These are phyloP conservation scores for Coecobrya sp. DNA, from an alignment of 2,888 invertebrate genomes.

Conservation along the genomic window DNA sequence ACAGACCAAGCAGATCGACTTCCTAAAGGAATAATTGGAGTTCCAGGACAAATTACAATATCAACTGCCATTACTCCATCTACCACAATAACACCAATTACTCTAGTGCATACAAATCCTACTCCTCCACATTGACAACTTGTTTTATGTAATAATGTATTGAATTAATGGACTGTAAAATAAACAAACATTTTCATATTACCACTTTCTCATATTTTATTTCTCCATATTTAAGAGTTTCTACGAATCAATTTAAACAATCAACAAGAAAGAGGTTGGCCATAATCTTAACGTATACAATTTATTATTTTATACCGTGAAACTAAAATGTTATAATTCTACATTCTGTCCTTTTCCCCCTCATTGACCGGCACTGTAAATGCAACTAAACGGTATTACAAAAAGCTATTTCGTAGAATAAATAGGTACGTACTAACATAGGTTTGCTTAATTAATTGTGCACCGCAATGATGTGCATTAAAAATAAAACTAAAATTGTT, in stretches of 20 bases:
- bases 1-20: neutral
- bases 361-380: constrained; percentile 18
- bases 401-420: constrained; percentile 12
- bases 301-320: neutral
- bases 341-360: neutral
- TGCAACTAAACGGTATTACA: constrained; percentile 41
- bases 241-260: constrained; percentile 20
- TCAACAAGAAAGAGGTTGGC: constrained; percentile 31
- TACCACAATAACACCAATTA: constrained; percentile 69
- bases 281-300: constrained; percentile 38
- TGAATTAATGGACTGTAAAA: neutral
- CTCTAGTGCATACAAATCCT: neutral
- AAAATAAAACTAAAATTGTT: neutral
- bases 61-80: constrained; percentile 53
- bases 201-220: constrained; percentile 26
- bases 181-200: neutral
- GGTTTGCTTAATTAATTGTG: constrained; percentile 18
- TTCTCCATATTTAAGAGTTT: neutral
- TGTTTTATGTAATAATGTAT: neutral
- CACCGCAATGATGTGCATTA: neutral
- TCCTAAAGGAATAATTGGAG: constrained; percentile 16
- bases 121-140: neutral
- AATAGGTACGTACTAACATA: constrained; percentile 2
- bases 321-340: neutral
- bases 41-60: constrained; percentile 20